Base-by-base conservation (phyloP, 1,140 invertebrate genomes). In the Apis laboriosa region DNA sequence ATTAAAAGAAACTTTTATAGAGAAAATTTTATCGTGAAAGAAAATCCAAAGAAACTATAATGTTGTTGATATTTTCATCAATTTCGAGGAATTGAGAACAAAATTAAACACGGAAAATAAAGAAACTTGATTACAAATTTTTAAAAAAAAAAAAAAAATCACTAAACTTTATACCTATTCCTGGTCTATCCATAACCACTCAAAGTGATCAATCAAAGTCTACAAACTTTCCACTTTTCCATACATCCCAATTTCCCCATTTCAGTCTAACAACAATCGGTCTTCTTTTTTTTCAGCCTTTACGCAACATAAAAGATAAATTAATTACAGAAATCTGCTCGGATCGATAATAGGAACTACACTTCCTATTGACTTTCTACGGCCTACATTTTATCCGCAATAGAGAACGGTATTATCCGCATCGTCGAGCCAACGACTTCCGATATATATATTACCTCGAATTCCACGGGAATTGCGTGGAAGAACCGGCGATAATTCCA, bases 321-420 rank as follows among this genome's bases (percentile, higher is more conserved):
- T 76, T 76, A 81, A 81, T 81, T 81, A 53, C 34, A 67, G 43
- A 76, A 43, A 68, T 76, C 43, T 9, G 64, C 2, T 12, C 15
- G 70, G 43, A 81, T 75, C 60, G 70, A 51, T 67, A 28, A 13
- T 34, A 34, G 34, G 3, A 21, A 8, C 19, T 34, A 34, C 70
- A 17, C 66, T 68, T 63, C 43, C 56, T 55, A 72, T 49, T 61
- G 55, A 75, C 85, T 84, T 87, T 87, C 86, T 87, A 86, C 51
- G 85, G 67, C 80, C 86, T 67, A 87, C 72, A 84, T 86, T 60
- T 76, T 51, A 56, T 56, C 34, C 56, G 49, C 24, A 49, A 72
- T 61, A 66, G 79, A 82, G 71, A 80, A 81, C 67, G 83, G 43
- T 55, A 83, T 80, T 82, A 84, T 88, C 71, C 76, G 60, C 58